A percentile compares a stretch with the other conserved stretches of the same genome.
These are phyloP conservation scores for Cylindroiulus punctatus DNA, from an alignment of 2,888 invertebrate species.

Conservation along the genomic window DNA sequence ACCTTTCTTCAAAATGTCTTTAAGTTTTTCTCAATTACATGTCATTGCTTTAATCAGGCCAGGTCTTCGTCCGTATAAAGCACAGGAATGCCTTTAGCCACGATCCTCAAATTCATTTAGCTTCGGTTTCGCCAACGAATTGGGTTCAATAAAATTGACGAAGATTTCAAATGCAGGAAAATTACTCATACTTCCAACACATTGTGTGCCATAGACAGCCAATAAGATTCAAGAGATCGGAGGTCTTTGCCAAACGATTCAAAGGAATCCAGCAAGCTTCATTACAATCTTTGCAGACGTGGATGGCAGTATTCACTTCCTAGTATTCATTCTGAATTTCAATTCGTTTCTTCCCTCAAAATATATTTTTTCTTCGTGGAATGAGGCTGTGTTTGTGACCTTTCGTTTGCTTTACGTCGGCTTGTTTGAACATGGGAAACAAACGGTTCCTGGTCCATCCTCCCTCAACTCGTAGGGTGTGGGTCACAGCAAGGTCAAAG, in stretches of 20 bases:
- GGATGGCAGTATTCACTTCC: background rate
- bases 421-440: background rate
- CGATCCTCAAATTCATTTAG: too few species aligned
- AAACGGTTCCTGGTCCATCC: background rate
- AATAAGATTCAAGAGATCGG: too few species aligned
- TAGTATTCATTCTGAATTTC: constrained; percentile 21
- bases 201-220: too few species aligned
- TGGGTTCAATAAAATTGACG: too few species aligned
- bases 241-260: background rate
- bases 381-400: constrained; percentile 16
- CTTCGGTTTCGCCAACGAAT: too few species aligned
- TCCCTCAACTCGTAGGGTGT: background rate
- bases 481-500: background rate
- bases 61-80: too few species aligned
- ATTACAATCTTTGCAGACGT: background rate
- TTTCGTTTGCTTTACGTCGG: background rate
- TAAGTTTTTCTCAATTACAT: too few species aligned
- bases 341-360: constrained; percentile 11
- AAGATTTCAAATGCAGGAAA: too few species aligned
- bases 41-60: too few species aligned
- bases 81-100: too few species aligned
- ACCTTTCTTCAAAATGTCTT: too few species aligned
- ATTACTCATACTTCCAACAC: too few species aligned
- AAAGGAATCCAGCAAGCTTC: background rate
- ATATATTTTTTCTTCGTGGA: background rate